Base-by-base conservation (phyloP, 2,113 vertebrate genomes). In the Aldabrachelys gigantea region DNA sequence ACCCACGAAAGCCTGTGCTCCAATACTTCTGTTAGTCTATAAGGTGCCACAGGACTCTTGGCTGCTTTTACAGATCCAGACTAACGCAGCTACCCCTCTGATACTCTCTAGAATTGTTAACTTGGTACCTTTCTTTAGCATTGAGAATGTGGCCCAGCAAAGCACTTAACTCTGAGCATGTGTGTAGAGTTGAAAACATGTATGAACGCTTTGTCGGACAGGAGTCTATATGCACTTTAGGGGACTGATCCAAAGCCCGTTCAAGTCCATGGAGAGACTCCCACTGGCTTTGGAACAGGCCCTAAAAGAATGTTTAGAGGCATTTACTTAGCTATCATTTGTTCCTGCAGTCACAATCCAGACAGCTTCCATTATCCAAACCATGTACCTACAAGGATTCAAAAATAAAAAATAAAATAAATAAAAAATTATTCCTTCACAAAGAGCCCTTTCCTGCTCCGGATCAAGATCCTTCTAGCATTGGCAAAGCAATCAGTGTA, bases 401-500 rank as follows among this genome's bases (percentile, higher is more conserved):
- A 69, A 5, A 91, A 80, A 94, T 78, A 62, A 57, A 79, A 90
- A 80, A 94, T 84, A 44, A 80, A 62, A 57, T 65, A 91, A 80
- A 94, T 78, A 62, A 57, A 79, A 90, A 80, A 94, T 84, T 75
- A 21, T 16, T 82, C 78, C 81, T 92, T 84, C 69, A 35, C 31
- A 1, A 27, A 80, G 69, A 50, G 53, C 62, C 50, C 65, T 65
- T 27, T 54, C 80, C 1, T 2, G 10, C 56, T 82, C 44, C 24
- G 10, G 19, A 5, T 86, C 17, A 6, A 95, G n/a, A 88, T 85
- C 82, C 91, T 82, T 56, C 80, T 57, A 44, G 38, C 95, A 96
- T 87, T 93, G 96, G 91, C 96, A 97, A 93, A 96, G 87, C 87
- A 94, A 97, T 95, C 96, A 90, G 88, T 83, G 13, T 80, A 96